phyloP scores from a whole-genome alignment of 1,140 invertebrate species.

The Ganaspis sp. region DNA sequence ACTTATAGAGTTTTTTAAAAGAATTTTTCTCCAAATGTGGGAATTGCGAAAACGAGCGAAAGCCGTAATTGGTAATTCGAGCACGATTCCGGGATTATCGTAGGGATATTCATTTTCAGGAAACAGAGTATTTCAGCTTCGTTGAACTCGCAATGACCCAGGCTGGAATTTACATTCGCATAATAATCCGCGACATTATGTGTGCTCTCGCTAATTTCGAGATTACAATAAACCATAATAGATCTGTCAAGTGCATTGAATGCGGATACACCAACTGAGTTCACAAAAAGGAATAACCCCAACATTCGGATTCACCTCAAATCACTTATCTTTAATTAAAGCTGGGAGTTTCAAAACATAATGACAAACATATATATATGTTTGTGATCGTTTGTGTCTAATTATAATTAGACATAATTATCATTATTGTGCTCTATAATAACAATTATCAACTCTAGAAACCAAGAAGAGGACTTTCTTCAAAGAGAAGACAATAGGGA shows the following conservation, averaged over 20 bases:
- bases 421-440: too few relatives aligned
- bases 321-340: too few relatives aligned
- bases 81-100: conserved; percentile 23
- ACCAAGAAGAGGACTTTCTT: too few relatives aligned
- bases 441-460: too few relatives aligned
- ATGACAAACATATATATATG: too few relatives aligned
- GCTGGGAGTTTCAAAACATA: too few relatives aligned
- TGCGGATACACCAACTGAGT: not conserved
- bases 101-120: conserved; percentile 23
- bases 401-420: too few relatives aligned
- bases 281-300: not conserved
- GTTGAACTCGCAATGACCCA: conserved; percentile 19
- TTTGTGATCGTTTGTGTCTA: too few relatives aligned
- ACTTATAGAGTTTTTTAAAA: too few relatives aligned
- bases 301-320: too few relatives aligned
- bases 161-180: conserved; percentile 18
- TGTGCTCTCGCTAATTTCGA: conserved; percentile 21
- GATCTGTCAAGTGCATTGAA: not conserved
- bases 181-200: conserved; percentile 16
- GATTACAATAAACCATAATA: conserved; percentile 28
- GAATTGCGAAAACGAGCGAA: not conserved
- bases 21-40: not conserved
- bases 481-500: too few relatives aligned
- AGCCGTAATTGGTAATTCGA: conserved; percentile 6
- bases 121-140: conserved; percentile 25